phyloP scores from a whole-genome alignment of 2,888 invertebrate species.

The Lasioglossum villosulum region DNA sequence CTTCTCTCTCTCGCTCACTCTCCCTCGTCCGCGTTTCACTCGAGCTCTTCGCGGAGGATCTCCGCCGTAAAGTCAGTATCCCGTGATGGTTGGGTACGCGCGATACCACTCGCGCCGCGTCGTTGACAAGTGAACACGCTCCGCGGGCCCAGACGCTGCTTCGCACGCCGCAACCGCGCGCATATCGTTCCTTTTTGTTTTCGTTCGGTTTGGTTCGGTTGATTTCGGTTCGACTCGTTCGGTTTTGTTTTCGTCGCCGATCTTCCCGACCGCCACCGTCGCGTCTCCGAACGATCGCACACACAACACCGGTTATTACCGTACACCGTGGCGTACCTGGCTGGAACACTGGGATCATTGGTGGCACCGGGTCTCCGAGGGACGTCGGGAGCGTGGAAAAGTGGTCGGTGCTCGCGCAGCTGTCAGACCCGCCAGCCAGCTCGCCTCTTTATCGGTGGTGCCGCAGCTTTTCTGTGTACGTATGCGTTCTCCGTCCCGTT shows the following conservation, averaged over 20 bases:
- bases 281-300: not conserved
- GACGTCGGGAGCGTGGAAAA: conserved; percentile 19
- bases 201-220: not conserved
- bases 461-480: conserved; percentile 39
- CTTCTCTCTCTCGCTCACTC: conserved; percentile 40
- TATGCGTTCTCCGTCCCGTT: not conserved
- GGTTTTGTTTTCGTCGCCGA: not conserved
- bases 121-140: conserved; percentile 56
- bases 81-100: conserved; percentile 63
- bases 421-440: conserved; percentile 62
- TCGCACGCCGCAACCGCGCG: not conserved
- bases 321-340: not conserved
- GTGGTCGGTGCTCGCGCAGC: conserved; percentile 56
- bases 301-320: not conserved
- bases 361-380: conserved; percentile 8
- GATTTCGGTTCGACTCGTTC: not conserved
- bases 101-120: conserved; percentile 58
- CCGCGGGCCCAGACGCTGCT: not conserved
- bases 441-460: conserved; percentile 51
- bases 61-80: conserved; percentile 60
- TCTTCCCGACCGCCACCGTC: not conserved
- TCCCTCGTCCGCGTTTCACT: conserved; percentile 63
- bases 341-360: not conserved
- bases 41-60: conserved; percentile 59
- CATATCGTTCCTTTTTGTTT: not conserved